Evolutionary conservation across 2,113 vertebrate species (phyloP), one percentile per base, ranked within the genome.

Genomic region (Etheostoma spectabile): DNA sequence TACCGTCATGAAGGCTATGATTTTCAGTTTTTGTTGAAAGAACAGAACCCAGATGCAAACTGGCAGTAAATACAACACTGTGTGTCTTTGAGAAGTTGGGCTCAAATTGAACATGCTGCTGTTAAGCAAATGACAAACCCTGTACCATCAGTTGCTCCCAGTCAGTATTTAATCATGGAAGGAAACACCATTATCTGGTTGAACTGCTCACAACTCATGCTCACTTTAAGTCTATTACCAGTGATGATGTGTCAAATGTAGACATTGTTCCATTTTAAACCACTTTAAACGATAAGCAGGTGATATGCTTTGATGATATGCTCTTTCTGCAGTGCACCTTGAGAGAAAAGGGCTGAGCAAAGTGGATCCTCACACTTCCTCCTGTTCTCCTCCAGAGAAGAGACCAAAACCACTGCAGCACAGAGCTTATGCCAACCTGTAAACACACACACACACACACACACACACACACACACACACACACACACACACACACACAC

Each of bases 311-410:
- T 69, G 22, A 59, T 62, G 21, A 30, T 33, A 11, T 21, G 24
- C 19, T 62, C 6, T 45, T 72, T 72, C 30, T 76, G 61, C 35
- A 30, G 38, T 15, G 62, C 91, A 99, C 98, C 96, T 94, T 96
- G 15, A 99, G 78, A 88, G 97, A 98, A 92, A 97, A 98, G 12
- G 98, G 96, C 90, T 97, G 96, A 3, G 93, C 94, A 0, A 99
- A 88, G 77, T 98, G 96, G 73, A 98, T 93, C 18, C 95, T 95
- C 76, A 94, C 92, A 5, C 88, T 92, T 79, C 96, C 94, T 5
- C 35, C 84, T 1, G 74, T 86, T 45, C 12, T 82, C 15, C 8
- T 71, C 71, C 81, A 92, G 1, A 88, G 63, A 57, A 91, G 19
- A 48, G 86, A 91, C 68, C 81, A 73, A 19, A 93, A 74, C 85